phyloP scores from a whole-genome alignment of 1,140 invertebrate genomes.

The Bombus vancouverensis region DNA sequence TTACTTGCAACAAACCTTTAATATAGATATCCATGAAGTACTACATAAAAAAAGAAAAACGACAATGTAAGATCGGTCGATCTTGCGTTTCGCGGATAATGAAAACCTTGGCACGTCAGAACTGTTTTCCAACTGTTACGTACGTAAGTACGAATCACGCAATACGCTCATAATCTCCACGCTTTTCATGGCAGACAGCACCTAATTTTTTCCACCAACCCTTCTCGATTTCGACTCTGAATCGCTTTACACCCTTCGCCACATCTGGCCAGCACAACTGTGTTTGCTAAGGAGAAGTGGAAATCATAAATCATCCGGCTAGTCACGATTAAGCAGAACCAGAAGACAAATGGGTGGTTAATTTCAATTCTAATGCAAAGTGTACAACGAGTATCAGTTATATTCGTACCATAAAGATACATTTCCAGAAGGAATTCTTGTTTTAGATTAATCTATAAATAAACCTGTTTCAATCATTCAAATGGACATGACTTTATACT shows the following conservation, averaged over 20 bases:
- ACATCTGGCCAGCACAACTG: constrained; percentile 50
- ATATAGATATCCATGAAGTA: constrained; percentile 1
- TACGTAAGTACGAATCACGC: constrained; percentile 58
- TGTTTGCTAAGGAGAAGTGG: constrained; percentile 55
- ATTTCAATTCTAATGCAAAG: constrained; percentile 70
- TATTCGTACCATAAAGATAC: constrained; percentile 18
- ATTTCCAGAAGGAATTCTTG: not conserved
- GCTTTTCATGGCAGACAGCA: constrained; percentile 66
- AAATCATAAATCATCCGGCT: constrained; percentile 70
- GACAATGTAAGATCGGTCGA: constrained; percentile 16
- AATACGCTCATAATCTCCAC: constrained; percentile 65
- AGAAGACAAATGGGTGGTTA: constrained; percentile 73
- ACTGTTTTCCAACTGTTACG: constrained; percentile 67
- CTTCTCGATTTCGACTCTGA: constrained; percentile 47
- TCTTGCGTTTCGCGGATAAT: constrained; percentile 44
- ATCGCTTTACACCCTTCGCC: constrained; percentile 60
- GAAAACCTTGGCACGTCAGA: constrained; percentile 48
- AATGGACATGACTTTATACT: not conserved
- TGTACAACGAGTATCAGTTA: constrained; percentile 39
- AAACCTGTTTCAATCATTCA: no score
- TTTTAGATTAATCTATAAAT: not conserved
- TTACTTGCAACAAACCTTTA: not conserved
- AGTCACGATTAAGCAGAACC: constrained; percentile 69
- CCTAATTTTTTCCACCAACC: constrained; percentile 56
- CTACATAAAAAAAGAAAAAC: not conserved